A percentile compares a stretch with the other conserved stretches of the same genome.
These are phyloP conservation scores for Chlorospingus semifuscus DNA, from an alignment of 2,797 vertebrate species.

Conservation along the genomic window DNA sequence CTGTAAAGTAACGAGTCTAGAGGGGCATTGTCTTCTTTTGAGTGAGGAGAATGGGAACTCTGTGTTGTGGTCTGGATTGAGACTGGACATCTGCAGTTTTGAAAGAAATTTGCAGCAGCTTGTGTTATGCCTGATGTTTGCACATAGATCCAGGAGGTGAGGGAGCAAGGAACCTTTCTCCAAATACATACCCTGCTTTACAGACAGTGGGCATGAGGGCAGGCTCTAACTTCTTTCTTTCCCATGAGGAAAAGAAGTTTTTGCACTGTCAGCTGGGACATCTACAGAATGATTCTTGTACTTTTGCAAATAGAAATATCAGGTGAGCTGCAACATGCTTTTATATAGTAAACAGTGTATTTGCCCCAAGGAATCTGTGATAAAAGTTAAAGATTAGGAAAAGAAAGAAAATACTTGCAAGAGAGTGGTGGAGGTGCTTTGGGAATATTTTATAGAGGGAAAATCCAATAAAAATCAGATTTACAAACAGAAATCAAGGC, in stretches of 20 bases:
- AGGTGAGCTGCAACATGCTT: background rate
- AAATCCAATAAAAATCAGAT: constrained; percentile 1
- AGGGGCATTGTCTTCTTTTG: background rate
- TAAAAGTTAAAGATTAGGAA: background rate
- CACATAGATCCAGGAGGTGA: background rate
- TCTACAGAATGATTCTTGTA: background rate
- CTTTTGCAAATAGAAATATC: background rate
- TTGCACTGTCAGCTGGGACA: background rate
- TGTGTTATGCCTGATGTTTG: background rate
- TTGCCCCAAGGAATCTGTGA: background rate
- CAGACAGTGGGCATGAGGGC: background rate
- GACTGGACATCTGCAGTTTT: background rate
- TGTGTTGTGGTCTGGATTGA: background rate
- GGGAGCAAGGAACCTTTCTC: background rate
- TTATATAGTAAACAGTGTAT: background rate
- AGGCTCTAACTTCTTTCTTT: background rate
- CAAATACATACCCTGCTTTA: background rate
- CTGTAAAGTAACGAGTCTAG: background rate
- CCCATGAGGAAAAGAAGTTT: fast-evolving
- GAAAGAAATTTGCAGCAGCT: background rate
- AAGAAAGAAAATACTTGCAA: background rate
- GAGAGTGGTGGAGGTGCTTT: background rate
- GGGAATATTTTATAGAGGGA: background rate
- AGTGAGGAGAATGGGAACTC: background rate
- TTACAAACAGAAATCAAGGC: background rate